Base-by-base conservation (phyloP, 2,113 vertebrate genomes). In the Marmota monax region DNA sequence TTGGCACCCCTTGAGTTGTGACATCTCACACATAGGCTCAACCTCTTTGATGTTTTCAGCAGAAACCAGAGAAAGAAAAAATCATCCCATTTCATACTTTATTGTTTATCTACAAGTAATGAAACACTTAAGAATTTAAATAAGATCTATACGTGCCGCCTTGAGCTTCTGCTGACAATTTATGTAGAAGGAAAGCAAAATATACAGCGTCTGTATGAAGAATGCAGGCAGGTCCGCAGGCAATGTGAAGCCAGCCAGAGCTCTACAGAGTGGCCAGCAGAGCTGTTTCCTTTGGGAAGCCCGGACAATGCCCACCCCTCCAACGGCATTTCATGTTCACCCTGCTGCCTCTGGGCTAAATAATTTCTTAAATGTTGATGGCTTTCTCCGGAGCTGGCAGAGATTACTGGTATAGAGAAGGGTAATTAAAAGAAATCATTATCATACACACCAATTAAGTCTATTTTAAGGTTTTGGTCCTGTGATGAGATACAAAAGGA, bases 161-260 rank as follows among this genome's bases (percentile, higher is more conserved):
- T 97, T 97, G 95, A 67, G 93, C 98, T 95, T 97, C 97, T 94
- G 96, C 93, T 34, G 29, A 98, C 85, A 97, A 96, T 96, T 98
- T 98, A 90, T 93, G 92, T 95, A 98, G 96, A 84, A 56, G 97
- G 88, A 98, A 99, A 99, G 97, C 92, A 98, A 99, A 99, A 99
- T 98, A 98, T 87, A 98, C 97, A 99, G 93, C 97, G 98, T 97
- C 97, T 98, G 86, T 95, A 88, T 96, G 70, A 98, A 98, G 97
- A 98, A 98, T 97, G 79, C 96, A 34, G 82, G 56, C 83, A 88
- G 82, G 37, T 95, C 53, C 67, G 91, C 42, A 51, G 91, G 74
- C 86, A 79, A 61, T 94, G 88, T 96, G 23, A 51, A 94, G 58
- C 69, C n/a, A 86, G 65, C 84, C 93, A 69, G 61, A 96, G 76